Evolutionary conservation across 2,888 invertebrate species (phyloP).

Genomic region (Eristalis arbustorum): DNA sequence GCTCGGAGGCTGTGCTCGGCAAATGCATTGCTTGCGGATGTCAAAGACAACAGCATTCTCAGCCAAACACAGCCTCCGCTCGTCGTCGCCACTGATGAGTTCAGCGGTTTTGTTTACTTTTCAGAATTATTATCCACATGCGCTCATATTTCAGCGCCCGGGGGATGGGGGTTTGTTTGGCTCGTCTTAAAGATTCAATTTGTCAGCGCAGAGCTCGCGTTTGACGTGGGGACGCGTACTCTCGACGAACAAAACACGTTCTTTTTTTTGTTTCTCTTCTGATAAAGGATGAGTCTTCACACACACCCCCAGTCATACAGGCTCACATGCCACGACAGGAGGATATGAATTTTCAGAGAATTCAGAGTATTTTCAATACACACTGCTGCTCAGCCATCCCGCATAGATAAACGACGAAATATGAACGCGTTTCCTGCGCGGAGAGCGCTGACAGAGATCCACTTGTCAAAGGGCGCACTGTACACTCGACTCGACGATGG

Average conservation of each 20-base stretch:
- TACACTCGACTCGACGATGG: not conserved
- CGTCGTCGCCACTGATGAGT: slow-evolving; percentile 9
- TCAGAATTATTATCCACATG: slow-evolving; percentile 49
- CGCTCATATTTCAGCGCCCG: slow-evolving; percentile 61
- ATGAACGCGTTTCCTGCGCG: slow-evolving; percentile 3
- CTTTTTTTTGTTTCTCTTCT: not conserved
- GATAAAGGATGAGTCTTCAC: slow-evolving; percentile 12
- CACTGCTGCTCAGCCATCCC: slow-evolving; percentile 34
- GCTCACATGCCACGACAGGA: not conserved
- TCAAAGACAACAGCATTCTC: slow-evolving; percentile 47
- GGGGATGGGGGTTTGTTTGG: slow-evolving; percentile 47
- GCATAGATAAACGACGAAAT: slow-evolving; percentile 60
- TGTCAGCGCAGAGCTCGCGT: slow-evolving; percentile 59
- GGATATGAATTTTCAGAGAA: slow-evolving; percentile 50
- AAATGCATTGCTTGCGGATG: slow-evolving; percentile 53
- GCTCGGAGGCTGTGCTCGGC: not conserved
- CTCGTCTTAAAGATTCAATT: slow-evolving; percentile 66
- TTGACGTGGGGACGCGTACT: not conserved
- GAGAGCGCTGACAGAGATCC: slow-evolving; percentile 56
- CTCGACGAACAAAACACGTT: not conserved
- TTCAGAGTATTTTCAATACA: slow-evolving; percentile 52
- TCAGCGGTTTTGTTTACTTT: slow-evolving; percentile 56
- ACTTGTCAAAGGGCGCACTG: slow-evolving; percentile 59
- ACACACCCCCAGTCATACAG: not conserved
- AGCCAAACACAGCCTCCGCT: not conserved